phyloP scores from a whole-genome alignment of 1,140 invertebrate genomes.

The Hermatobates lingyangjiaoensis region DNA sequence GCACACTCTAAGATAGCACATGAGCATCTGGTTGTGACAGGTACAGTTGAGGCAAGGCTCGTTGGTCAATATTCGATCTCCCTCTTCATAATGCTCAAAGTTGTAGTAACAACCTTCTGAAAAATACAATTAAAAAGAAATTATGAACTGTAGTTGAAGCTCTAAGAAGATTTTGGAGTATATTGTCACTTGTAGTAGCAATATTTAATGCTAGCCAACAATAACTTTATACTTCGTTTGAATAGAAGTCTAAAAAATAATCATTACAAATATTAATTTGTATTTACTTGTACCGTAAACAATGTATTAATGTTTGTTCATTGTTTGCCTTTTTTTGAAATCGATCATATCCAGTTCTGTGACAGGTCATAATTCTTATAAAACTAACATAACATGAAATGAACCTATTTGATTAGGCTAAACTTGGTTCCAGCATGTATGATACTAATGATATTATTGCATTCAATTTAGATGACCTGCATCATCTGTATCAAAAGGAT shows the following conservation, averaged over 20 bases:
- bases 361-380: too few species aligned
- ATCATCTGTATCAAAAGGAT: neutral
- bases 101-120: slow-evolving; percentile 74
- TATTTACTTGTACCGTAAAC: neutral
- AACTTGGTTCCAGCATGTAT: too few species aligned
- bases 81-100: slow-evolving; percentile 80
- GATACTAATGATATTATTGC: neutral
- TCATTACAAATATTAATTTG: neutral
- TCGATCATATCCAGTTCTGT: too few species aligned
- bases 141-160: neutral
- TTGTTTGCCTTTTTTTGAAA: too few species aligned
- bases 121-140: slow-evolving; percentile 23
- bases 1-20: slow-evolving; percentile 85
- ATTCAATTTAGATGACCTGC: neutral
- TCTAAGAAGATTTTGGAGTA: neutral
- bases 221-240: too few species aligned
- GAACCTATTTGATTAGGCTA: too few species aligned
- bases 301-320: neutral
- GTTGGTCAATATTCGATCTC: slow-evolving; percentile 79
- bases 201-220: neutral
- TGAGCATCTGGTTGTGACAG: slow-evolving; percentile 82
- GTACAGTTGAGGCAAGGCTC: slow-evolving; percentile 91
- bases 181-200: neutral
- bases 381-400: too few species aligned
- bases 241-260: neutral